Evolutionary conservation across 2,113 vertebrate genomes (phyloP).

Genomic region (Trinectes maculatus): DNA sequence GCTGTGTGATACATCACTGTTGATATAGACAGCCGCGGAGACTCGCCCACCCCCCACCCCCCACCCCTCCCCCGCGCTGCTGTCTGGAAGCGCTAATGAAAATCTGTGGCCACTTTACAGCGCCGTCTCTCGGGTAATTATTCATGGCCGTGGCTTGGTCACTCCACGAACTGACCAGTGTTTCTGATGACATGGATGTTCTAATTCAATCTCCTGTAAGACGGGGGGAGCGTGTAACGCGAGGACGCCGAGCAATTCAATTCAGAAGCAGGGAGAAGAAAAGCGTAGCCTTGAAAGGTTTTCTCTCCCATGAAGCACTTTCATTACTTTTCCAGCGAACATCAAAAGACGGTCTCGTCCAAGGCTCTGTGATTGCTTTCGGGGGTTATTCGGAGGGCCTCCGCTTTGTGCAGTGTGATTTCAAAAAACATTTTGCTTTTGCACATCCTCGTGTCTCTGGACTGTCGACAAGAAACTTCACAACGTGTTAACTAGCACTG

Average conservation of each 20-base stretch:
- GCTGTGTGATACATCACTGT: conserved; percentile 70
- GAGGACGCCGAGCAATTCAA: conserved; percentile 57
- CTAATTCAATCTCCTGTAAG: conserved; percentile 67
- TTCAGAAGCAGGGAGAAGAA: conserved; percentile 50
- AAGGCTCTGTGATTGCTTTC: conserved; percentile 56
- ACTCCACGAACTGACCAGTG: conserved; percentile 65
- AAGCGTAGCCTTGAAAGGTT: conserved; percentile 62
- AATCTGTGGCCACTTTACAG: conserved; percentile 66
- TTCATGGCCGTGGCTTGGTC: conserved; percentile 60
- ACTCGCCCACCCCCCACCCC: conserved; percentile 18
- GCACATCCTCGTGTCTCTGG: conserved; percentile 21
- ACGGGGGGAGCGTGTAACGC: conserved; percentile 57
- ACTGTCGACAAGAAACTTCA: conserved; percentile 6
- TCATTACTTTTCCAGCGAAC: conserved; percentile 50
- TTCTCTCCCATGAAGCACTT: conserved; percentile 61
- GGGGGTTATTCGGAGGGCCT: conserved; percentile 54
- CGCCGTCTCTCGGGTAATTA: conserved; percentile 54
- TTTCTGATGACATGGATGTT: conserved; percentile 68
- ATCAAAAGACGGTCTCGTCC: conserved; percentile 61
- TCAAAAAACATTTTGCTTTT: conserved; percentile 40
- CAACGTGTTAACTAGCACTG: conserved; percentile 29
- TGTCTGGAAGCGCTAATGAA: conserved; percentile 62
- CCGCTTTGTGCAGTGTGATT: conserved; percentile 25
- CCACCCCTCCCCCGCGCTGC: conserved; percentile 31
- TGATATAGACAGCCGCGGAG: conserved; percentile 54